A percentile compares a stretch with the other conserved stretches of the same genome.
Conservation (phyloP, 2,888 invertebrate genomes). For the Aproaerema taeniolella region DNA sequence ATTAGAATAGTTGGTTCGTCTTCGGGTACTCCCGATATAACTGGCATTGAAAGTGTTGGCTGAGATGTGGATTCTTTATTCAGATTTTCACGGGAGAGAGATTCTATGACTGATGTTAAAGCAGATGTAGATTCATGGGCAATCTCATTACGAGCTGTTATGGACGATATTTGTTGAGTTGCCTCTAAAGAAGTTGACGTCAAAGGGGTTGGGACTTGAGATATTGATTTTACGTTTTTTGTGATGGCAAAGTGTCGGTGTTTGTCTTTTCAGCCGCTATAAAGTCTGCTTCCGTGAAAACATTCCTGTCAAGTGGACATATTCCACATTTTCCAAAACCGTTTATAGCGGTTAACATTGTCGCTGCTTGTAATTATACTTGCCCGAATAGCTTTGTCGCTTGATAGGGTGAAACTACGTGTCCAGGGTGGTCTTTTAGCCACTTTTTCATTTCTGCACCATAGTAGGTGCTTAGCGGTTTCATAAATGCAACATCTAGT, state of each 20-base stretch:
- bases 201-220: not conserved
- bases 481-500: slow-evolving; percentile 29
- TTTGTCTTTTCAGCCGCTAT: slow-evolving; percentile 18
- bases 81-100: slow-evolving; percentile 10
- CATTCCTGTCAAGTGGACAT: slow-evolving; percentile 16
- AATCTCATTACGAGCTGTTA: not conserved
- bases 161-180: not conserved
- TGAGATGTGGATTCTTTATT: slow-evolving; percentile 12
- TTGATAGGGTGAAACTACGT: slow-evolving; percentile 28
- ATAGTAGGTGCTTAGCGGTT: slow-evolving; percentile 29
- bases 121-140: slow-evolving; percentile 7
- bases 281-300: slow-evolving; percentile 21
- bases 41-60: slow-evolving; percentile 10
- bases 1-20: not conserved
- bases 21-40: slow-evolving; percentile 4
- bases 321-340: slow-evolving; percentile 23
- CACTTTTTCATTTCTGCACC: slow-evolving; percentile 26
- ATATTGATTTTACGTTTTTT: not conserved
- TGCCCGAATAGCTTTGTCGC: slow-evolving; percentile 26
- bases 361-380: slow-evolving; percentile 28
- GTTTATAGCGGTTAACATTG: slow-evolving; percentile 20
- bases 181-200: not conserved
- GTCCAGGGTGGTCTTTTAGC: slow-evolving; percentile 28
- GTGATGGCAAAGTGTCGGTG: not conserved
- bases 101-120: slow-evolving; percentile 9